Conservation (phyloP, 2,888 invertebrate species). For the Nomada lathburiana region DNA sequence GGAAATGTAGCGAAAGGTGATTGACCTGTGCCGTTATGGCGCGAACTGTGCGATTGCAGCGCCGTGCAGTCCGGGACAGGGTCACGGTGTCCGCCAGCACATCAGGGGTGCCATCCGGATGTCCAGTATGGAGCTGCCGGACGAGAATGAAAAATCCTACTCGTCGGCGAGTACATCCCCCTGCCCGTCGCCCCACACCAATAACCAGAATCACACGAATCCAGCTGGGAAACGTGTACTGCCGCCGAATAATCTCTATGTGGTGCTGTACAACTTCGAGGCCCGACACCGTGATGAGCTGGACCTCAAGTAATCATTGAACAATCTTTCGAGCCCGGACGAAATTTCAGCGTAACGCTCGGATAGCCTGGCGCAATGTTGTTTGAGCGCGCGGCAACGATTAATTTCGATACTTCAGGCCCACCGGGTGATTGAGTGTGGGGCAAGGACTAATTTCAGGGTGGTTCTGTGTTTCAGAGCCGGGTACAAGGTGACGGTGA, state of each 20-base stretch:
- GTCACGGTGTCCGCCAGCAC: slow-evolving; percentile 86
- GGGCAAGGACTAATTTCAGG: too few species aligned
- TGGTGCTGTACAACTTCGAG: slow-evolving; percentile 97
- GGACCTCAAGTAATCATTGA: slow-evolving; percentile 90
- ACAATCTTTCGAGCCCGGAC: too few species aligned
- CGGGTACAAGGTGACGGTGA: slow-evolving; percentile 91
- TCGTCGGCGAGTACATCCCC: slow-evolving; percentile 97
- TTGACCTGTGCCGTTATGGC: not conserved
- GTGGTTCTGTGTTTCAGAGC: slow-evolving; percentile 69
- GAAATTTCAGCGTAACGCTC: too few species aligned
- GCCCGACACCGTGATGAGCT: slow-evolving; percentile 97
- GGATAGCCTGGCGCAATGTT: too few species aligned
- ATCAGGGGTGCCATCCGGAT: slow-evolving; percentile 93
- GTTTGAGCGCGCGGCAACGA: too few species aligned
- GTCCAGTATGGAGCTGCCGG: slow-evolving; percentile 96
- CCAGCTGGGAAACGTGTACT: slow-evolving; percentile 85
- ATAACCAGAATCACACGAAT: slow-evolving; percentile 81
- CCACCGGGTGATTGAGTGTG: not conserved
- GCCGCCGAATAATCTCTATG: slow-evolving; percentile 95
- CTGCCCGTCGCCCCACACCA: slow-evolving; percentile 92
- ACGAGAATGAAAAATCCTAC: slow-evolving; percentile 94
- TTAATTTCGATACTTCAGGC: not conserved
- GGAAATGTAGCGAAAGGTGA: not conserved
- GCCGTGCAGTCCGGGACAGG: slow-evolving; percentile 95
- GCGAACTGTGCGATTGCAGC: slow-evolving; percentile 85